A percentile compares a stretch with the other conserved stretches of the same genome.
phyloP scores from a whole-genome alignment of 2,797 vertebrate genomes.

The Bradypus variegatus region DNA sequence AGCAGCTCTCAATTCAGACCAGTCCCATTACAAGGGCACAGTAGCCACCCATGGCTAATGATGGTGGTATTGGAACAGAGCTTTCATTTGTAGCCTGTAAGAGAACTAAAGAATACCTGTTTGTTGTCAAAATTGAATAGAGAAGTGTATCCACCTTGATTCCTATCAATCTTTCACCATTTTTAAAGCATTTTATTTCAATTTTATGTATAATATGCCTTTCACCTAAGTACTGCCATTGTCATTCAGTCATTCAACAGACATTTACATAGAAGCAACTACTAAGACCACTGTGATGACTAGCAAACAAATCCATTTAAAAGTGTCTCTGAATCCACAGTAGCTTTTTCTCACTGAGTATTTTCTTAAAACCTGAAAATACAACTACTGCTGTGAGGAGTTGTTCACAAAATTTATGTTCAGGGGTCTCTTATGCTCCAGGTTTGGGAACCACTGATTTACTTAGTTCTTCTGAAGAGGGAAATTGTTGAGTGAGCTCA shows the following conservation, averaged over 20 bases:
- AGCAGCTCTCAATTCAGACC: accelerated
- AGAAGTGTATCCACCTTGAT: not conserved
- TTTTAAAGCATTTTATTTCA: not conserved
- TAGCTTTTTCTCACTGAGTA: not conserved
- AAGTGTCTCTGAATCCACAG: not conserved
- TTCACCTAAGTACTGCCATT: not conserved
- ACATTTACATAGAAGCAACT: not conserved
- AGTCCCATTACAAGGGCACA: accelerated
- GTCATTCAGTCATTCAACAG: not conserved
- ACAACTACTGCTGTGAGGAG: too few species aligned
- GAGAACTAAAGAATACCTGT: not conserved
- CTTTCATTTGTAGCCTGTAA: not conserved
- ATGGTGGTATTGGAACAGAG: not conserved
- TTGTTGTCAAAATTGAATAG: not conserved
- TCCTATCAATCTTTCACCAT: not conserved
- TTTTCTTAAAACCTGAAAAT: not conserved
- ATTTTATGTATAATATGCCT: not conserved
- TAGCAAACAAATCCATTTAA: not conserved
- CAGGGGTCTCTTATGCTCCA: not conserved
- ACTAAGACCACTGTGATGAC: not conserved
- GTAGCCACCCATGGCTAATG: accelerated
- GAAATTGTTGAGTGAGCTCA: not conserved
- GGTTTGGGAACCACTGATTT: not conserved
- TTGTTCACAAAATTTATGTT: not conserved
- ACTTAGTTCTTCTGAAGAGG: not conserved